A percentile compares a stretch with the other conserved stretches of the same genome.
Conservation (phyloP, 2,797 vertebrate species). For the Ctenopoma kingsleyae region DNA sequence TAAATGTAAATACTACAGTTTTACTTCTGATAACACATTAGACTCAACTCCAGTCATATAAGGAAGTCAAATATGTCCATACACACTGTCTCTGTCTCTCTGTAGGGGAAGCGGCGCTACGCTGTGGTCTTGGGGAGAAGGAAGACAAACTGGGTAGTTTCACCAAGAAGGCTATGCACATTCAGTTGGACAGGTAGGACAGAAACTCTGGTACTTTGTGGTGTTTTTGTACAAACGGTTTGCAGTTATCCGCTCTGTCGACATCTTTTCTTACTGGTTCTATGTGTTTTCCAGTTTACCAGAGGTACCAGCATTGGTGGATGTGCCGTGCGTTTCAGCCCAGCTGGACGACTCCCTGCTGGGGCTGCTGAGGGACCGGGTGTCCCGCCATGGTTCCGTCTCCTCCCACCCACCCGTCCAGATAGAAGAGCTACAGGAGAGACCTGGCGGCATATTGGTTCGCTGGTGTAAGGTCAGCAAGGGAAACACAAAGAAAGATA, state of each 20-base stretch:
- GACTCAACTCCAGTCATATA: background rate
- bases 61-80: background rate
- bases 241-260: background rate
- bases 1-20: background rate
- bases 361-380: constrained; percentile 87
- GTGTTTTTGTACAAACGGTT: background rate
- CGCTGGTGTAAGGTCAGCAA: constrained; percentile 95
- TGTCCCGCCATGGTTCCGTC: constrained; percentile 90
- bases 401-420: constrained; percentile 94
- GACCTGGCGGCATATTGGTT: constrained; percentile 93
- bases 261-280: background rate
- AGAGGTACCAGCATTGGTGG: constrained; percentile 94
- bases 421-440: constrained; percentile 95
- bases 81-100: background rate
- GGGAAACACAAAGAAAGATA: background rate
- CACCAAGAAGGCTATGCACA: constrained; percentile 95
- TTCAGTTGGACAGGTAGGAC: constrained; percentile 95
- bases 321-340: constrained; percentile 94
- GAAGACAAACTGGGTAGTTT: constrained; percentile 93
- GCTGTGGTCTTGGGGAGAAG: constrained; percentile 87
- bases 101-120: constrained; percentile 92
- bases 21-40: too few species aligned
- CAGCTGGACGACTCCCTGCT: constrained; percentile 94
- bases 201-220: background rate
- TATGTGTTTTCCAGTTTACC: constrained; percentile 87